These are phyloP conservation scores for Oxyscelio sp. DNA, from an alignment of 2,888 invertebrate genomes.

Conservation along the genomic window DNA sequence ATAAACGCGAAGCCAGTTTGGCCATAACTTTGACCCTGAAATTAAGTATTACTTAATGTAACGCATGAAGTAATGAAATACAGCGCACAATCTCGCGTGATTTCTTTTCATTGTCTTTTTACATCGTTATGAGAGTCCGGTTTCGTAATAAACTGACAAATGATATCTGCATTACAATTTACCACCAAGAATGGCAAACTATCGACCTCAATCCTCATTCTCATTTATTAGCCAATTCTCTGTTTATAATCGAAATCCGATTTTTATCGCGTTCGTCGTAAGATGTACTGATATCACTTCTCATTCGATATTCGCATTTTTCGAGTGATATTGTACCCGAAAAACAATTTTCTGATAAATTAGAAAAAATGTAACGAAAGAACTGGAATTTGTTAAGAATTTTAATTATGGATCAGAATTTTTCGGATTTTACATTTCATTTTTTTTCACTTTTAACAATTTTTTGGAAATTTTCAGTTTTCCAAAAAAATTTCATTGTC, in stretches of 20 bases:
- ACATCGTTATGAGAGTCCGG: constrained; percentile 53
- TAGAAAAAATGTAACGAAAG: no score
- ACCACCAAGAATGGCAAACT: constrained; percentile 28
- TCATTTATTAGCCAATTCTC: constrained; percentile 44
- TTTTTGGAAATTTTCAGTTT: no score
- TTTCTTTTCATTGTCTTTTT: constrained; percentile 74
- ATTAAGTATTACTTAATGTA: constrained; percentile 61
- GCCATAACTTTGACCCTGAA: constrained; percentile 70
- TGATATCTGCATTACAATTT: constrained; percentile 53
- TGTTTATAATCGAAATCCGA: constrained; percentile 55
- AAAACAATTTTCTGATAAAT: no score
- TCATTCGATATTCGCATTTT: constrained; percentile 44
- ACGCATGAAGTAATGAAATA: constrained; percentile 64
- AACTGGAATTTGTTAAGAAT: no score
- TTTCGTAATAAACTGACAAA: constrained; percentile 61
- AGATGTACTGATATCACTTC: constrained; percentile 28
- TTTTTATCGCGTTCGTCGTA: constrained; percentile 41
- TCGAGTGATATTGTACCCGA: not conserved
- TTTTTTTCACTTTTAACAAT: no score
- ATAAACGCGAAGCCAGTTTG: constrained; percentile 40
- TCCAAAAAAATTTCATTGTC: no score
- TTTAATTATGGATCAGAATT: no score
- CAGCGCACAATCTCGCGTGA: constrained; percentile 68
- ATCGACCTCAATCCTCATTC: constrained; percentile 49
- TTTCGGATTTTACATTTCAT: no score